phyloP scores from a whole-genome alignment of 2,797 vertebrate genomes.

The Phataginus tricuspis region DNA sequence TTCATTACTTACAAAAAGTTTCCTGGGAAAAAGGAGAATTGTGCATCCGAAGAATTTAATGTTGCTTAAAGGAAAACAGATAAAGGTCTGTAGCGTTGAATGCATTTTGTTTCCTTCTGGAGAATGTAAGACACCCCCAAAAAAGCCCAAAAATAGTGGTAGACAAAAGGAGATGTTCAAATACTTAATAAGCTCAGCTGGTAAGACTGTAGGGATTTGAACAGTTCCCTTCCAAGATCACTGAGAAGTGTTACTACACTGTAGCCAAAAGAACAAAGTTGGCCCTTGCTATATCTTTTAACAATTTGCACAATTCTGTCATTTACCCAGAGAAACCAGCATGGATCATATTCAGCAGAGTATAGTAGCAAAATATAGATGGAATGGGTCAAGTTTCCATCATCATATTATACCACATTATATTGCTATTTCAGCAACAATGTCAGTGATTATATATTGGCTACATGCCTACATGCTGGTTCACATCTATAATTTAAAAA shows the following conservation, averaged over 20 bases:
- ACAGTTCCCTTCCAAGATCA: background rate
- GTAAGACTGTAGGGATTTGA: background rate
- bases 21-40: background rate
- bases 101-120: background rate
- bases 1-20: background rate
- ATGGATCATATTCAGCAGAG: background rate
- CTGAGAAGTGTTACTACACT: background rate
- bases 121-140: background rate
- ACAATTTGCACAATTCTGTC: background rate
- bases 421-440: conserved; percentile 53
- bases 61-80: background rate
- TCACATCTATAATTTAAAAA: conserved; percentile 42
- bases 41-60: background rate
- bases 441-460: conserved; percentile 19
- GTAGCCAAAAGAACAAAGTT: background rate
- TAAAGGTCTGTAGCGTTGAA: background rate
- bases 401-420: background rate
- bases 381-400: conserved; percentile 34
- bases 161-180: background rate
- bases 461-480: conserved; percentile 5
- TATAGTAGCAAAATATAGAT: conserved; percentile 21
- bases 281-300: background rate
- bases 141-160: background rate
- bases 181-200: background rate
- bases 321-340: background rate